Conservation (phyloP, 2,797 vertebrate species). For the Chromis chromis region DNA sequence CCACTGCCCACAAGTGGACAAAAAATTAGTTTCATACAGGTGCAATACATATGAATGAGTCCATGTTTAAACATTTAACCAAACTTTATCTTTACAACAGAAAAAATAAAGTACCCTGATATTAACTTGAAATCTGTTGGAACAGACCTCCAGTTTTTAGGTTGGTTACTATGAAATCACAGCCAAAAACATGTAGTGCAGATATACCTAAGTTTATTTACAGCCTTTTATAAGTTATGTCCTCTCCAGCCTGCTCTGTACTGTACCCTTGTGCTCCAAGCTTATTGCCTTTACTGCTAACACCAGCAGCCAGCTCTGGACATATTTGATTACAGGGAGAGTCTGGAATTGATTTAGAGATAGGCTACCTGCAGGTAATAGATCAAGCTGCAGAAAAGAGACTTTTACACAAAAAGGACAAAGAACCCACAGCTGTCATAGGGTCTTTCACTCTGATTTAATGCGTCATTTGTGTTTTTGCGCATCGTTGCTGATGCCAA, state of each 20-base stretch:
- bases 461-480: neutral
- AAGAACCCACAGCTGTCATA: neutral
- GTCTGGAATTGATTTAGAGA: conserved; percentile 26
- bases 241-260: conserved; percentile 1
- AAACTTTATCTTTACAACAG: neutral
- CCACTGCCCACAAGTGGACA: neutral
- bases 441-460: neutral
- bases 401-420: neutral
- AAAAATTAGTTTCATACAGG: neutral
- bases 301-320: conserved; percentile 1
- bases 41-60: neutral
- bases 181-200: neutral
- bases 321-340: conserved; percentile 1
- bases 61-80: no score
- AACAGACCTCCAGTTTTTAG: neutral
- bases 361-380: neutral
- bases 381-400: conserved; percentile 4
- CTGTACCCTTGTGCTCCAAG: neutral
- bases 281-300: neutral
- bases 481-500: neutral
- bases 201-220: conserved; percentile 5
- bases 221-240: conserved; percentile 5
- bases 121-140: neutral
- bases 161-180: neutral
- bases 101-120: neutral